Evolutionary conservation across 37 sponge, comb jelly and placozoan genomes (phyloP).

Genomic region (Diacarnus erythraeanus): DNA sequence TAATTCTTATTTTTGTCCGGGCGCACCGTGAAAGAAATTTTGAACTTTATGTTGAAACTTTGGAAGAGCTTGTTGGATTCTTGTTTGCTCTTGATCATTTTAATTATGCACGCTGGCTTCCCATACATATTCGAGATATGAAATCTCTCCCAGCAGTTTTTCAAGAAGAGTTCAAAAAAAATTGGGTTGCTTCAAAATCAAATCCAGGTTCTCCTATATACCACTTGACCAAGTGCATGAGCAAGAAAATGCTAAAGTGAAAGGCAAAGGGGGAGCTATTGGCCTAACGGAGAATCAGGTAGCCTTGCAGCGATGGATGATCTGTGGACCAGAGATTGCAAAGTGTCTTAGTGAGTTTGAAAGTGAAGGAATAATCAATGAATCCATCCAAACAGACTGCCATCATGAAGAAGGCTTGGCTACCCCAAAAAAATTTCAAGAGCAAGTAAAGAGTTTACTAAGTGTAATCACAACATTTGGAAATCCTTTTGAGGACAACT

Average conservation of each 20-base stretch:
- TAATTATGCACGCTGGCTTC: not conserved
- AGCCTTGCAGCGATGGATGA: not conserved
- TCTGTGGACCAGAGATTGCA: not conserved
- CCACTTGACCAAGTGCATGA: conserved; percentile 4
- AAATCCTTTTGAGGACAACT: not conserved
- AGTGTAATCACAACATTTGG: not conserved
- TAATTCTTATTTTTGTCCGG: not conserved
- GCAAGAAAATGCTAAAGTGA: not conserved
- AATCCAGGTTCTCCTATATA: too few relatives aligned
- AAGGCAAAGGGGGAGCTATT: not conserved
- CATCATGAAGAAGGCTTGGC: not conserved
- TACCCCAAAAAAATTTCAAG: not conserved
- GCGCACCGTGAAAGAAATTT: not conserved
- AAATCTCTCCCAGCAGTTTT: not conserved
- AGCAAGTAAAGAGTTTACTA: not conserved
- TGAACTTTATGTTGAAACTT: not conserved
- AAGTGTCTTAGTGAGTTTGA: not conserved
- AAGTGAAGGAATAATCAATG: not conserved
- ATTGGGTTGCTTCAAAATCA: too few relatives aligned
- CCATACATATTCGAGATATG: not conserved
- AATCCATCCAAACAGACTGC: not conserved
- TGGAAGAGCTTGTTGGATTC: not conserved
- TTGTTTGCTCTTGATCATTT: not conserved
- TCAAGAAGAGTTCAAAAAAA: not conserved
- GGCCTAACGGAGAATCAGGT: not conserved